phyloP scores from a whole-genome alignment of 1,140 invertebrate genomes.

The Ptiloglossa arizonensis region DNA sequence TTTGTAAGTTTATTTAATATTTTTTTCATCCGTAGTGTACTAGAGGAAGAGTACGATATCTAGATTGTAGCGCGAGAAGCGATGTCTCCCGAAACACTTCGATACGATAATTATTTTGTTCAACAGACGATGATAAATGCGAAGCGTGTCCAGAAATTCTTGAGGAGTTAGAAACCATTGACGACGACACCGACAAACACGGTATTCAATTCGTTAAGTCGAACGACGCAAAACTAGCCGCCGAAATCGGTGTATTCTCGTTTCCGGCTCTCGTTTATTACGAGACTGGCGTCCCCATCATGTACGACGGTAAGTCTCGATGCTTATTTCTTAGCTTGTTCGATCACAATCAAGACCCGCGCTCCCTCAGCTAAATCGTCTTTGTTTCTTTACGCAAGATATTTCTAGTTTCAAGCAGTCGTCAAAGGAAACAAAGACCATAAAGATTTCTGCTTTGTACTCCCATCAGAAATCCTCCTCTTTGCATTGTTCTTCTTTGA shows the following conservation, averaged over 20 bases:
- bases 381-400: conserved; percentile 16
- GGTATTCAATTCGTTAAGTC: conserved; percentile 97
- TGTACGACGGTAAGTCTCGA: conserved; percentile 93
- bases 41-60: no score
- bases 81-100: neutral
- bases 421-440: conserved; percentile 10
- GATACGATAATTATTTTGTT: conserved; percentile 16
- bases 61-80: no score
- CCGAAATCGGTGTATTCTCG: conserved; percentile 94
- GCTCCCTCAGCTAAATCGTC: conserved; percentile 3
- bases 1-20: conserved; percentile 87
- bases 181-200: conserved; percentile 95
- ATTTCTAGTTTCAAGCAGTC: neutral
- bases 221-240: conserved; percentile 93
- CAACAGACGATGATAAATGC: conserved; percentile 91
- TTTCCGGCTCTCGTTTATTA: conserved; percentile 95
- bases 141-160: conserved; percentile 91
- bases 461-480: neutral
- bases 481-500: conserved; percentile 30
- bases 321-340: conserved; percentile 46
- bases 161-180: conserved; percentile 95
- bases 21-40: no score
- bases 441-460: conserved; percentile 4
- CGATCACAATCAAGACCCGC: conserved; percentile 26
- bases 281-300: conserved; percentile 95